Conservation (phyloP, 2,797 vertebrate genomes). For the Syngnathus acus region DNA sequence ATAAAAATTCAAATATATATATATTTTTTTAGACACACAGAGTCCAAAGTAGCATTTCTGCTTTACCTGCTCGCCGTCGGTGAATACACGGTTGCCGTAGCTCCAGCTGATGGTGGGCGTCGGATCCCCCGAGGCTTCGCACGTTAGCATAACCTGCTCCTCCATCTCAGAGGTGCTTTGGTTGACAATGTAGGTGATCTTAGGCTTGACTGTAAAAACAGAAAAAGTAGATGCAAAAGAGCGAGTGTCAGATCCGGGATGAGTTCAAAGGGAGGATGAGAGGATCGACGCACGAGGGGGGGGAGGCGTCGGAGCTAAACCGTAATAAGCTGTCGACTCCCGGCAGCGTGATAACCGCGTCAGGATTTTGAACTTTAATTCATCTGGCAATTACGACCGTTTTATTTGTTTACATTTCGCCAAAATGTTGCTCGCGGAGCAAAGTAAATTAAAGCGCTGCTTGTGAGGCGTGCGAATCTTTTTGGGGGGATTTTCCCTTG, state of each 20-base stretch:
- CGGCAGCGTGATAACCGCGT: conserved; percentile 22
- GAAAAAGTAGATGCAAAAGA: conserved; percentile 15
- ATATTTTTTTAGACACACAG: too few relatives aligned
- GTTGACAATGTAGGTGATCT: conserved; percentile 93
- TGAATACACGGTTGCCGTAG: conserved; percentile 79
- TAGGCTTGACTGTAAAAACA: conserved; percentile 82
- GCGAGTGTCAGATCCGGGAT: conserved; percentile 15
- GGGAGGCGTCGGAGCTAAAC: conserved; percentile 13
- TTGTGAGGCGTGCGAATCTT: conserved; percentile 15
- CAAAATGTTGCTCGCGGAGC: conserved; percentile 20
- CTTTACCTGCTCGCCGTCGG: conserved; percentile 90
- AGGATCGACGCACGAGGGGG: conserved; percentile 18
- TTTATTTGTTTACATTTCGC: conserved; percentile 31
- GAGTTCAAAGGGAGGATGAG: conserved; percentile 32
- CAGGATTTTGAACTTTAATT: conserved; percentile 17
- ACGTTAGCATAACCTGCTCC: conserved; percentile 91
- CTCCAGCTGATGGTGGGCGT: conserved; percentile 95
- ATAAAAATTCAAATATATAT: conserved; percentile 23
- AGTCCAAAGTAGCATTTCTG: not conserved
- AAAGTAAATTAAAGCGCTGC: conserved; percentile 18
- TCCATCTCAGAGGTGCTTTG: conserved; percentile 88
- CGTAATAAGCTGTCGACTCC: conserved; percentile 20
- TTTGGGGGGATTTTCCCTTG: conserved; percentile 7
- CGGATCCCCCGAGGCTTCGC: conserved; percentile 93
- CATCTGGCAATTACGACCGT: conserved; percentile 18